Conservation (phyloP, 1,140 invertebrate genomes). For the Caenorhabditis brenneri region DNA sequence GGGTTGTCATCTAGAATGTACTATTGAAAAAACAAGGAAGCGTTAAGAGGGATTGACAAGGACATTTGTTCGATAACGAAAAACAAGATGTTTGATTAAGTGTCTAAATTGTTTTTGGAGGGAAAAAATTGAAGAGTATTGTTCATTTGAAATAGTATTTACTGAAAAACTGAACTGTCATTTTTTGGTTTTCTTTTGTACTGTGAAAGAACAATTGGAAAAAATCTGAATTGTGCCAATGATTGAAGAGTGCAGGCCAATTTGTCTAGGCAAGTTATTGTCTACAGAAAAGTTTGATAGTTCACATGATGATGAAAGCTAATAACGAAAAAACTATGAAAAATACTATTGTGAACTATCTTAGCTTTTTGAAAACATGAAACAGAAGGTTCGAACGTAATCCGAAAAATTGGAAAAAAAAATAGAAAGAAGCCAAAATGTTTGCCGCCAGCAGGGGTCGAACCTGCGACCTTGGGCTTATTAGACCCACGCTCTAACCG, state of each 20-base stretch:
- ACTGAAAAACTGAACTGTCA: not conserved
- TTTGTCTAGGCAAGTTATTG: too few species aligned
- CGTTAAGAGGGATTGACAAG: not conserved
- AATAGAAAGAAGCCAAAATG: not conserved
- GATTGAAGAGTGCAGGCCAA: too few species aligned
- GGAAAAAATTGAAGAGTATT: not conserved
- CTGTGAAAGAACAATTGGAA: not conserved
- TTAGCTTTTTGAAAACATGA: too few species aligned
- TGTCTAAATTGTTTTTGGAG: not conserved
- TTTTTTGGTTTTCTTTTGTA: not conserved
- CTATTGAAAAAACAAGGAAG: not conserved
- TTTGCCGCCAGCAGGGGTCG: conserved; percentile 70
- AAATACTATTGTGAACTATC: too few species aligned
- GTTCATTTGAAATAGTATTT: not conserved
- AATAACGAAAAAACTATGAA: too few species aligned
- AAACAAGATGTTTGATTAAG: not conserved
- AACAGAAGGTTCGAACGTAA: too few species aligned
- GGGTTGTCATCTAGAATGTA: not conserved
- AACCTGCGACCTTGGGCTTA: conserved; percentile 71
- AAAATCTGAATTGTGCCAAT: not conserved
- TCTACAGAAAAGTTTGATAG: too few species aligned
- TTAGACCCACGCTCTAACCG: conserved; percentile 72
- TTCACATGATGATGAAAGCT: too few species aligned
- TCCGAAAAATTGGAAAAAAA: not conserved
- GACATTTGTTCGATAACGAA: conserved; percentile 4